These are phyloP conservation scores for Sebastes cheni DNA, from an alignment of 2,797 vertebrate species.

Conservation along the genomic window DNA sequence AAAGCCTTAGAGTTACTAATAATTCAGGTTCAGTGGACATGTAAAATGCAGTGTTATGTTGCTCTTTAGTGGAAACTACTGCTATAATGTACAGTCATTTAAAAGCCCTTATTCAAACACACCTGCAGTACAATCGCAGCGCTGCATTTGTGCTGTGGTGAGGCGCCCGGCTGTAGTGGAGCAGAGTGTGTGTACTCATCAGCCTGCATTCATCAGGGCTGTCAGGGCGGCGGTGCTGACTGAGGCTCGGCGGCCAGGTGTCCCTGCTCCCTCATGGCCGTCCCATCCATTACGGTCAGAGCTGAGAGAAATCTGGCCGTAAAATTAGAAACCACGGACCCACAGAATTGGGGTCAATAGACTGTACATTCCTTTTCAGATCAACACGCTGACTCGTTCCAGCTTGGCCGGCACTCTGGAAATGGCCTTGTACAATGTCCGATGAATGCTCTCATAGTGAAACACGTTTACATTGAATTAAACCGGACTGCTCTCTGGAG, in stretches of 20 bases:
- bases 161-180: conserved; percentile 15
- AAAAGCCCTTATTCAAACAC: neutral
- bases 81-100: neutral
- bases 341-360: conserved; percentile 63
- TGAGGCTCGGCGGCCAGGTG: conserved; percentile 58
- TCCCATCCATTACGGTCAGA: conserved; percentile 54
- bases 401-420: neutral
- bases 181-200: conserved; percentile 34
- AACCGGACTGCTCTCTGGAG: neutral
- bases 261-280: conserved; percentile 47
- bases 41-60: neutral
- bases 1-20: neutral
- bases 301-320: conserved; percentile 51
- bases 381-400: conserved; percentile 29
- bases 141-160: neutral
- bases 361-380: conserved; percentile 40
- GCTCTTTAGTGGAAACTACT: neutral
- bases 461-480: neutral
- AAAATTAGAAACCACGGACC: conserved; percentile 62
- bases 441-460: neutral
- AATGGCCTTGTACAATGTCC: neutral
- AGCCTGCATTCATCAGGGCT: conserved; percentile 64
- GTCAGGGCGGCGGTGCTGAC: conserved; percentile 59
- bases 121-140: neutral
- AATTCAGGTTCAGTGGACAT: neutral